A percentile compares a stretch with the other conserved stretches of the same genome.
These are phyloP conservation scores for Petroica traversi DNA, from an alignment of 2,113 vertebrate species.

Conservation along the genomic window DNA sequence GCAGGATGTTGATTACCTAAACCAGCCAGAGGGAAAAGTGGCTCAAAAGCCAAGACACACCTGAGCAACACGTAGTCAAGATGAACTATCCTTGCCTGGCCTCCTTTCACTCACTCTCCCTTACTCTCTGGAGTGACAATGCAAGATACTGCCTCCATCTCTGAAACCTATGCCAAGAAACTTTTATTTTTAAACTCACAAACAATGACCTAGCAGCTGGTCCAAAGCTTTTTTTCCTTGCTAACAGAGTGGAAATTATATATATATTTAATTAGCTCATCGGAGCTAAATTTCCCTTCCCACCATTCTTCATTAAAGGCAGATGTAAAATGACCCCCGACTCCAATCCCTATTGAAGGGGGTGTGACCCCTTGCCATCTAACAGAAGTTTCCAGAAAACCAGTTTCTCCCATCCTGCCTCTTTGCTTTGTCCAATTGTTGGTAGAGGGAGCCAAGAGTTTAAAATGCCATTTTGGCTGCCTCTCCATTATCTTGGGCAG, in stretches of 20 bases:
- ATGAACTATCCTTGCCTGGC: slow-evolving; percentile 4
- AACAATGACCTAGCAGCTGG: slow-evolving; percentile 73
- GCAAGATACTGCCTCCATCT: slow-evolving; percentile 18
- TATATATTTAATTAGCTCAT: slow-evolving; percentile 73
- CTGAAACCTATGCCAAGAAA: slow-evolving; percentile 59
- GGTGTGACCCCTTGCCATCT: slow-evolving; percentile 38
- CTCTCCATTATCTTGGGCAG: slow-evolving; percentile 54
- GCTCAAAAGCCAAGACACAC: slow-evolving; percentile 35
- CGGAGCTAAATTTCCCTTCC: slow-evolving; percentile 59
- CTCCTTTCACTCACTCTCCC: background rate
- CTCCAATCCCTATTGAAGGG: slow-evolving; percentile 49
- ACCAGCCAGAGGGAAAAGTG: slow-evolving; percentile 32
- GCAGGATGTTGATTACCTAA: slow-evolving; percentile 29
- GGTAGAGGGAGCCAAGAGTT: slow-evolving; percentile 42
- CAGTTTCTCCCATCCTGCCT: slow-evolving; percentile 59
- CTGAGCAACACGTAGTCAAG: slow-evolving; percentile 24
- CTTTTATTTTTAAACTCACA: slow-evolving; percentile 76
- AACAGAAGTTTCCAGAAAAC: slow-evolving; percentile 40
- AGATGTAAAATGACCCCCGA: slow-evolving; percentile 61
- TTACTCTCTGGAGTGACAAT: background rate
- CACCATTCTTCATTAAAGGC: slow-evolving; percentile 51
- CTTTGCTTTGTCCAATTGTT: slow-evolving; percentile 62
- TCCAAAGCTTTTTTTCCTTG: slow-evolving; percentile 9
- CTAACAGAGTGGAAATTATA: slow-evolving; percentile 63
- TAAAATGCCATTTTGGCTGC: slow-evolving; percentile 43